Evolutionary conservation across 2,797 vertebrate species (phyloP).

Genomic region (Brotula barbata): DNA sequence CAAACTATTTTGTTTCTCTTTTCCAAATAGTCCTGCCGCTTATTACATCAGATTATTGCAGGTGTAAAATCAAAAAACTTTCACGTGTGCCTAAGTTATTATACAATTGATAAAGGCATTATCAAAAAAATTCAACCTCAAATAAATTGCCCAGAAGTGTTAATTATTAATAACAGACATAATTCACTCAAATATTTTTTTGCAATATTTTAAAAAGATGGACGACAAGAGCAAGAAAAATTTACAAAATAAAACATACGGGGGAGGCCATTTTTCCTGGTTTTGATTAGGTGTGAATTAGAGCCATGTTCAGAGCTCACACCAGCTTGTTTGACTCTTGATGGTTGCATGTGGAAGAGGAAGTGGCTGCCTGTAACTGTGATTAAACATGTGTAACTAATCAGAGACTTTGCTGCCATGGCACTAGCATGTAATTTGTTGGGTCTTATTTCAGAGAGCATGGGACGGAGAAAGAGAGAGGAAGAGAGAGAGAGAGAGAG

Average conservation of each 20-base stretch:
- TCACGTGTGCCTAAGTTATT: slow-evolving; percentile 27
- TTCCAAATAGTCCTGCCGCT: slow-evolving; percentile 4
- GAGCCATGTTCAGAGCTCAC: slow-evolving; percentile 80
- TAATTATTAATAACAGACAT: too few species aligned
- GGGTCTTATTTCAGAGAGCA: slow-evolving; percentile 78
- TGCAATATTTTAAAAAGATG: too few species aligned
- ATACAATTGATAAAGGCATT: too few species aligned
- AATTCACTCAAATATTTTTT: too few species aligned
- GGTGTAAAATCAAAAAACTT: slow-evolving; percentile 12
- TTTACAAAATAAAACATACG: slow-evolving; percentile 63
- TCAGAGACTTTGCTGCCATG: slow-evolving; percentile 89
- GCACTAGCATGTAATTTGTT: slow-evolving; percentile 92
- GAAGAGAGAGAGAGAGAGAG: slow-evolving; percentile 5
- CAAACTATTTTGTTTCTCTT: not conserved
- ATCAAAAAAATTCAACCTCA: too few species aligned
- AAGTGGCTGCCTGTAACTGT: slow-evolving; percentile 93
- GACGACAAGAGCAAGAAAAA: slow-evolving; percentile 46
- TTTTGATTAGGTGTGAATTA: slow-evolving; percentile 92
- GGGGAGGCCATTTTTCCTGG: slow-evolving; percentile 65
- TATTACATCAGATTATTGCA: slow-evolving; percentile 10
- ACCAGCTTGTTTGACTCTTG: slow-evolving; percentile 84
- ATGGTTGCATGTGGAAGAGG: slow-evolving; percentile 86
- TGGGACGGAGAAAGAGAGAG: slow-evolving; percentile 2
- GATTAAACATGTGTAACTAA: slow-evolving; percentile 99
- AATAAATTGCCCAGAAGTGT: too few species aligned